phyloP scores from a whole-genome alignment of 2,113 vertebrate species.

The Rhinogobius similis region DNA sequence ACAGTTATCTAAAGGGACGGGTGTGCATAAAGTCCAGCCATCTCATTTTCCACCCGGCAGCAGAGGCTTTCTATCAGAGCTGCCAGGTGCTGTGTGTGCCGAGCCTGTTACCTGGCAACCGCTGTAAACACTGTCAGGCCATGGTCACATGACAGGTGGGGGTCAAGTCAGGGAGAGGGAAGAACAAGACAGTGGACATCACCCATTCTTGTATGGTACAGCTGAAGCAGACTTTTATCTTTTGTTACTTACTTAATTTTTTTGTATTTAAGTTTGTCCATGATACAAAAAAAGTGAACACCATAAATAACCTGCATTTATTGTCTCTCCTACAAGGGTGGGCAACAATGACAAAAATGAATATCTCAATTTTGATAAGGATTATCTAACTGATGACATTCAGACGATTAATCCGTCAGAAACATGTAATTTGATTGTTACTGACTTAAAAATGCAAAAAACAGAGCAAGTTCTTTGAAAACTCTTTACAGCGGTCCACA shows the following conservation, averaged over 20 bases:
- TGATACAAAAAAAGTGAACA: too few species aligned
- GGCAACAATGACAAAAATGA: too few species aligned
- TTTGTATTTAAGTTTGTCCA: too few species aligned
- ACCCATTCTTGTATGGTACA: neutral
- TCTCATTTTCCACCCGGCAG: slow-evolving; percentile 64
- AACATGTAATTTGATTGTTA: too few species aligned
- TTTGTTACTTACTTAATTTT: neutral
- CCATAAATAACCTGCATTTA: too few species aligned
- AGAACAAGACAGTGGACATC: neutral
- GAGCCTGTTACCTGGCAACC: slow-evolving; percentile 68
- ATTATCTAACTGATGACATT: too few species aligned
- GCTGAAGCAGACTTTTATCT: neutral
- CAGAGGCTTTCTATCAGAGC: slow-evolving; percentile 69
- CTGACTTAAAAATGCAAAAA: too few species aligned
- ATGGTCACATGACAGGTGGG: slow-evolving; percentile 41
- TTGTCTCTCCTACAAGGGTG: too few species aligned
- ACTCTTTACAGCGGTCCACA: too few species aligned
- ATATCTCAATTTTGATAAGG: too few species aligned
- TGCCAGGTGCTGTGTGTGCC: slow-evolving; percentile 76
- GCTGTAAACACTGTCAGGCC: slow-evolving; percentile 69
- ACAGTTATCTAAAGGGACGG: slow-evolving; percentile 46
- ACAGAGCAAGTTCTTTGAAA: too few species aligned
- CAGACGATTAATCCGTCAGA: too few species aligned
- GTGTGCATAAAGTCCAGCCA: slow-evolving; percentile 37
- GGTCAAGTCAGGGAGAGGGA: slow-evolving; percentile 36